Evolutionary conservation across 2,888 invertebrate species (phyloP).

Genomic region (Buathra laborator): DNA sequence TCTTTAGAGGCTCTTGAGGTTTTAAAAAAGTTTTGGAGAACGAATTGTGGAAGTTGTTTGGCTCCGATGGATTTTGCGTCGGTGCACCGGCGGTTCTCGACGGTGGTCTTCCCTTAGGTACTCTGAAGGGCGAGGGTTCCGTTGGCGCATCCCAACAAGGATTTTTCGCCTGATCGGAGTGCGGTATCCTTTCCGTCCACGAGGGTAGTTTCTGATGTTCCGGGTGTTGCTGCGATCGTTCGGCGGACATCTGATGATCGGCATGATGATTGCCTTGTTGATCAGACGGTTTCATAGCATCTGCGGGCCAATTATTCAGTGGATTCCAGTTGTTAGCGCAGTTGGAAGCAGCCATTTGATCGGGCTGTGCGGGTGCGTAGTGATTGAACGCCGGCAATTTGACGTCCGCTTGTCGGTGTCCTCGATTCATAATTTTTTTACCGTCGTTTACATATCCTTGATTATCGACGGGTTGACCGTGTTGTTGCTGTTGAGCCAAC

Average conservation of each 20-base stretch:
- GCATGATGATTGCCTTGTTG: slow-evolving; percentile 62
- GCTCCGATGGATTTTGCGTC: slow-evolving; percentile 84
- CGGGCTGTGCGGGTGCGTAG: slow-evolving; percentile 70
- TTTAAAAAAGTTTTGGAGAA: slow-evolving; percentile 87
- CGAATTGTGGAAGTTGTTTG: slow-evolving; percentile 85
- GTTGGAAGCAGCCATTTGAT: slow-evolving; percentile 69
- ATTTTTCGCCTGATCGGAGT: slow-evolving; percentile 68
- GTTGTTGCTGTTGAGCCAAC: slow-evolving; percentile 52
- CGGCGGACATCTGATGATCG: slow-evolving; percentile 68
- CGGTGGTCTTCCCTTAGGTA: slow-evolving; percentile 89
- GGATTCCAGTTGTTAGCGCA: slow-evolving; percentile 75
- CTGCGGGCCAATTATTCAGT: slow-evolving; percentile 73
- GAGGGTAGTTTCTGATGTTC: slow-evolving; percentile 71
- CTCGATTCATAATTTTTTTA: slow-evolving; percentile 68
- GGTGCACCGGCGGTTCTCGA: slow-evolving; percentile 86
- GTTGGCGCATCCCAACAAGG: slow-evolving; percentile 77
- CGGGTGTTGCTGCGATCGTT: slow-evolving; percentile 59
- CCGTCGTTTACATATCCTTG: slow-evolving; percentile 70
- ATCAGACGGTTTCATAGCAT: slow-evolving; percentile 68
- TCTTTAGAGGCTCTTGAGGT: slow-evolving; percentile 88
- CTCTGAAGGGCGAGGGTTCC: slow-evolving; percentile 88
- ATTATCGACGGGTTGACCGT: slow-evolving; percentile 58
- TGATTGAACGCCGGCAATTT: slow-evolving; percentile 71
- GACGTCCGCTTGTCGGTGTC: slow-evolving; percentile 72
- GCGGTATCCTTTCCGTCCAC: slow-evolving; percentile 65